Percentiles rank a stretch among this genome's conserved stretches.
These are phyloP conservation scores for Macrosiphum euphorbiae DNA, from an alignment of 2,888 invertebrate species.

Conservation along the genomic window DNA sequence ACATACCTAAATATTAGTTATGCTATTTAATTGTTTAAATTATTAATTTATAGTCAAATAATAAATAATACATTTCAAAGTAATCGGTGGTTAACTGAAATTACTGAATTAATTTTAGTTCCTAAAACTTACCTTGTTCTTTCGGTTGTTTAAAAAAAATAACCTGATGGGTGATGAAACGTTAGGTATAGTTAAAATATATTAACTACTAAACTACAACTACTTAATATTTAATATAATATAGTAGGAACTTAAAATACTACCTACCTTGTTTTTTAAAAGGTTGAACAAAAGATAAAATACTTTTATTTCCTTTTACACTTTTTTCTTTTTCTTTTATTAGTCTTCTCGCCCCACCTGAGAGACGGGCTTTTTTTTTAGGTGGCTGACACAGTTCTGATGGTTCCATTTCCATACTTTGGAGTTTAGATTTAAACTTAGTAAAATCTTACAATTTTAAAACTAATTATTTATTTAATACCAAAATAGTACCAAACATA, in stretches of 20 bases:
- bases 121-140: neutral
- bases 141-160: neutral
- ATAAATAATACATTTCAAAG: neutral
- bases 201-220: neutral
- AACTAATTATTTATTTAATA: no score
- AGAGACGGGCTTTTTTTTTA: neutral
- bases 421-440: no score
- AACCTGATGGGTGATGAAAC: neutral
- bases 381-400: neutral
- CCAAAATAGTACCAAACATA: no score
- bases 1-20: neutral
- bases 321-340: neutral
- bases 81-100: neutral
- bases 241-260: neutral
- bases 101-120: conserved; percentile 13
- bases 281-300: neutral
- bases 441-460: no score
- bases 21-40: conserved; percentile 17
- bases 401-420: neutral
- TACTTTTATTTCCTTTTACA: conserved; percentile 3
- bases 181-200: neutral
- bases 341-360: conserved; percentile 1
- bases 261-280: neutral
- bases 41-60: neutral
- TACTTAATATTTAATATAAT: neutral